Percentiles rank a stretch among this genome's conserved stretches.
phyloP scores from a whole-genome alignment of 2,113 vertebrate species.

The Corythornis cristatus region DNA sequence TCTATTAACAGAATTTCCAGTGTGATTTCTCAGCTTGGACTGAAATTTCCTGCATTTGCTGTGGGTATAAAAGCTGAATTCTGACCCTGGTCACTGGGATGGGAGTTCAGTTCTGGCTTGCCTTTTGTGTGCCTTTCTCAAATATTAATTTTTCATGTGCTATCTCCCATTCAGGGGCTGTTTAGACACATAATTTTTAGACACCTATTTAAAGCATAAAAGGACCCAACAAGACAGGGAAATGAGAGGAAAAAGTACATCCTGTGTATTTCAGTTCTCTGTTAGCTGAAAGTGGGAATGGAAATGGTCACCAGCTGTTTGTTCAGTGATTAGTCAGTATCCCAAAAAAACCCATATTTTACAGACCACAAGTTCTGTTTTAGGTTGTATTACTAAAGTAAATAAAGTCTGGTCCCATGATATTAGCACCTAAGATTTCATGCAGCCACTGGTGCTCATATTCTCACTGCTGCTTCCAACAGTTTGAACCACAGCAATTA shows the following conservation, averaged over 20 bases:
- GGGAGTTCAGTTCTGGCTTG: not conserved
- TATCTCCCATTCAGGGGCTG: not conserved
- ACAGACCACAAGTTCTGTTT: not conserved
- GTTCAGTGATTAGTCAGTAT: not conserved
- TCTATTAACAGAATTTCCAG: not conserved
- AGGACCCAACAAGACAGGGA: not conserved
- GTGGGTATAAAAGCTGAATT: not conserved
- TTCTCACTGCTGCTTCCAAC: not conserved
- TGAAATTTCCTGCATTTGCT: not conserved
- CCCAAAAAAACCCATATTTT: not conserved
- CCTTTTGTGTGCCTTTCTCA: not conserved
- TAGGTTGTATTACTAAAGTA: not conserved
- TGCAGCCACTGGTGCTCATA: not conserved
- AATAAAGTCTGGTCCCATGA: not conserved
- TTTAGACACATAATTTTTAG: not conserved
- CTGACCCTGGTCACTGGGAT: accelerated
- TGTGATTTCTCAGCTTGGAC: not conserved
- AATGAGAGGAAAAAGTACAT: not conserved
- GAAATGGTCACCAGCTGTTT: not conserved
- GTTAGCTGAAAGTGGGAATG: not conserved
- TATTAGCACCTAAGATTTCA: not conserved
- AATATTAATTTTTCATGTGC: not conserved
- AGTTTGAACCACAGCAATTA: not conserved
- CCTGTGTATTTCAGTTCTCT: not conserved
- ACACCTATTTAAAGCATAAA: not conserved